Base-by-base conservation (phyloP, 1,140 invertebrate species). In the Hylaeus anthracinus region DNA sequence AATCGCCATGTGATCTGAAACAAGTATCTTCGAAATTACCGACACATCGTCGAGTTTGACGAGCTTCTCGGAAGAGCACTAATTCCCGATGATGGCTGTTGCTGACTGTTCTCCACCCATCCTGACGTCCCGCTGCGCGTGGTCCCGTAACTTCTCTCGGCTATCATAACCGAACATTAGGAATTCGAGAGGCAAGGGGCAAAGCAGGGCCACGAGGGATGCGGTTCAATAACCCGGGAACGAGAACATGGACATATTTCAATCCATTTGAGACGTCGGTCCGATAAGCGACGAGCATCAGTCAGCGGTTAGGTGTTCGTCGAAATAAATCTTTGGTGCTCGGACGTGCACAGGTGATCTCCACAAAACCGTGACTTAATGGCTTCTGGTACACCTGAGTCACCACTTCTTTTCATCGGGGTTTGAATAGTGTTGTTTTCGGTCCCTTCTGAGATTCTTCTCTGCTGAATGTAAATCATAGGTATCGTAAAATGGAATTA, bases 221-320 rank as follows among this genome's bases (percentile, higher is more conserved):
- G 78, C 55, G 64, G 88, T 84, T 88, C 79, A 88, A 88, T 73
- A 82, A 88, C 81, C 86, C 58, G 60, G 37, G 67, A 80, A 88
- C 67, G 82, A 65, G 76, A 86, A 89, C 71, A 60, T 61, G 82
- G 78, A 79, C 86, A 88, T 89, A 88, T 87, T 90, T 90, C 83
- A 82, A 88, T 79, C 72, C 58, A 73, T 85, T 80, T 78, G 58
- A 78, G 58, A 85, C 76, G 81, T 87, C 86, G 64, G 56, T 51
- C 79, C 74, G 88, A 90, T 90, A 89, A 88, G 84, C 81, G 88
- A 79, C 65, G 75, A 26, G 78, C 87, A 90, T 90, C 85, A 81
- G 70, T 90, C 86, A 89, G 86, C 12, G 53, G 60, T 70, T 69
- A 88, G 87, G 86, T 88, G 87, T 88, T 70, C 75, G 43, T 60